Evolutionary conservation across 2,113 vertebrate genomes (phyloP).

Genomic region (Campylomormyrus tamandua): DNA sequence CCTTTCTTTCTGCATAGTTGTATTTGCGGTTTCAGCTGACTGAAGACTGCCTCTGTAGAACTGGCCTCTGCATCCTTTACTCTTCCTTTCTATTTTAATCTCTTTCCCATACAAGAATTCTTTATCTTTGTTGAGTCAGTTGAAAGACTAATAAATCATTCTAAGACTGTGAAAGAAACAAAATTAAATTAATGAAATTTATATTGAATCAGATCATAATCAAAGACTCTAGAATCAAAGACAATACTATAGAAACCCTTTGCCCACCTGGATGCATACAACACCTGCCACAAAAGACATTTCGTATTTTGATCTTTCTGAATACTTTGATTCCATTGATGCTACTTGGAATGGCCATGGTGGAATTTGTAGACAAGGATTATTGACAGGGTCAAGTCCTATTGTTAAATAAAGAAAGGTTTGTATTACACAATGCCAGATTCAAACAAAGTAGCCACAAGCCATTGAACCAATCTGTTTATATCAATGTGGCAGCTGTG

Average conservation of each 20-base stretch:
- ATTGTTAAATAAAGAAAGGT: conserved; percentile 18
- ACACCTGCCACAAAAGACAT: neutral
- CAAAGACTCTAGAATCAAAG: neutral
- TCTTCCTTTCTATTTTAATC: neutral
- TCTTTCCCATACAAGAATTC: neutral
- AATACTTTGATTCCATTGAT: conserved; percentile 5
- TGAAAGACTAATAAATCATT: neutral
- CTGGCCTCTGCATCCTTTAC: neutral
- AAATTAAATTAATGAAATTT: neutral
- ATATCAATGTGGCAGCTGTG: conserved; percentile 28
- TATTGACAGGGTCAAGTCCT: conserved; percentile 25
- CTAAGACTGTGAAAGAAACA: neutral
- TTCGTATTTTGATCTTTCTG: conserved; percentile 11
- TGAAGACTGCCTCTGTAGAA: neutral
- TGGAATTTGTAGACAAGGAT: neutral
- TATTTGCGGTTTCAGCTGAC: neutral
- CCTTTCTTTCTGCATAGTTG: neutral
- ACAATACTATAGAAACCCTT: neutral
- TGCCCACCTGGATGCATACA: neutral
- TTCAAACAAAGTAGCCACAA: conserved; percentile 33
- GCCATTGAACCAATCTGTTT: conserved; percentile 31
- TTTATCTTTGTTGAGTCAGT: neutral
- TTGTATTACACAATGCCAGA: conserved; percentile 3
- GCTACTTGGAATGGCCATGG: neutral
- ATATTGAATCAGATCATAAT: neutral